phyloP scores from a whole-genome alignment of 2,797 vertebrate species.

The Gobio occitaniae region DNA sequence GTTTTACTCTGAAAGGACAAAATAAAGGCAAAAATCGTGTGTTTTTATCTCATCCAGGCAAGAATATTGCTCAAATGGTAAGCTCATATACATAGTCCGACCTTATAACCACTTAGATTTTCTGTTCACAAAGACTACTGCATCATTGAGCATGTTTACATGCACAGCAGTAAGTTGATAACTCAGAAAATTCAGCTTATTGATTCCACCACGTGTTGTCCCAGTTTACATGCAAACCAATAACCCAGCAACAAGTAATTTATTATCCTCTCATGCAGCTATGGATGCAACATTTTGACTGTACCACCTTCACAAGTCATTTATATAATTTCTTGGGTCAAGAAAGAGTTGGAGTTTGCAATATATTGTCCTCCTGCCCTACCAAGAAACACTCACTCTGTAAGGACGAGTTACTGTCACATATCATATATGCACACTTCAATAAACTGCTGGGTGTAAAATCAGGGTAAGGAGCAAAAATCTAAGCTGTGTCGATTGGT shows the following conservation, averaged over 20 bases:
- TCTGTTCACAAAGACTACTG: not conserved
- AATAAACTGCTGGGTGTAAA: not conserved
- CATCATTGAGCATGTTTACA: not conserved
- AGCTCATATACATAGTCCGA: not conserved
- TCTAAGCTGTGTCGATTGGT: not conserved
- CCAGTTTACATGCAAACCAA: not conserved
- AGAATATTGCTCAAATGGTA: not conserved
- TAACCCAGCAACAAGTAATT: not conserved
- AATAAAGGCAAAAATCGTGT: not conserved
- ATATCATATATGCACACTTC: not conserved
- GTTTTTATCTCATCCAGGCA: not conserved
- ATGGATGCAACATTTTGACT: not conserved
- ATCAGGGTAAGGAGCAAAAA: not conserved
- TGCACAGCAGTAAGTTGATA: not conserved
- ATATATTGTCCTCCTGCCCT: not conserved
- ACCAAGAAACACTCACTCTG: not conserved
- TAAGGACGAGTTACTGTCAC: not conserved
- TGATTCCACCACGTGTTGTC: not conserved
- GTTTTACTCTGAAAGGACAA: conserved; percentile 88
- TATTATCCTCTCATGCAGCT: not conserved
- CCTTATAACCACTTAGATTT: not conserved
- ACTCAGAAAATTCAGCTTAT: not conserved
- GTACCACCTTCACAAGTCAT: no score
- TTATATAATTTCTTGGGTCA: no score
- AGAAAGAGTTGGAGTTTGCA: not conserved